These are phyloP conservation scores for Bellardia bayeri DNA, from an alignment of 2,888 invertebrate species.

Conservation along the genomic window DNA sequence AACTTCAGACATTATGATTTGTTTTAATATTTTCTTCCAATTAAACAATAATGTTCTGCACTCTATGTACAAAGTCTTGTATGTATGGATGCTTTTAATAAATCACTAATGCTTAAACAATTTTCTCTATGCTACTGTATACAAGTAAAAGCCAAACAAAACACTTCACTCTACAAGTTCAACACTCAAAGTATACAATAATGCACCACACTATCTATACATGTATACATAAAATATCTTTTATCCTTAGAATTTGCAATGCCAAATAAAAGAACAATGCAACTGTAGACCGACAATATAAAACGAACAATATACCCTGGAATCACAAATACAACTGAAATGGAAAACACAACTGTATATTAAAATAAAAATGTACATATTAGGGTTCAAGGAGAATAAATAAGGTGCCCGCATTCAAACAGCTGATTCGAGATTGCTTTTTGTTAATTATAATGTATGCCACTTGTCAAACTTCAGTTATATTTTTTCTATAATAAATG, in stretches of 20 bases:
- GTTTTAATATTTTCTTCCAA: background rate
- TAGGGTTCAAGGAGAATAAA: background rate
- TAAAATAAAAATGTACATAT: background rate
- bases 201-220: slow-evolving; percentile 42
- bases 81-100: background rate
- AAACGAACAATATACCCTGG: background rate
- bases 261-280: slow-evolving; percentile 61
- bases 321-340: slow-evolving; percentile 7
- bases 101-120: background rate
- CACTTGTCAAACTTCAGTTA: too few species aligned
- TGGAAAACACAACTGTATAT: slow-evolving; percentile 1
- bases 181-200: slow-evolving; percentile 56
- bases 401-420: too few species aligned
- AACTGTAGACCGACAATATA: slow-evolving; percentile 40
- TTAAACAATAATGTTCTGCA: background rate
- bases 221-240: slow-evolving; percentile 65
- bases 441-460: too few species aligned
- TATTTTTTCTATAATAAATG: too few species aligned
- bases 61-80: background rate
- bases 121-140: background rate
- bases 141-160: background rate
- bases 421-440: too few species aligned
- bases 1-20: slow-evolving; percentile 88
- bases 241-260: slow-evolving; percentile 70
- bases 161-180: slow-evolving; percentile 28